Base-by-base conservation (phyloP, 2,113 vertebrate species). In the Colaptes auratus region DNA sequence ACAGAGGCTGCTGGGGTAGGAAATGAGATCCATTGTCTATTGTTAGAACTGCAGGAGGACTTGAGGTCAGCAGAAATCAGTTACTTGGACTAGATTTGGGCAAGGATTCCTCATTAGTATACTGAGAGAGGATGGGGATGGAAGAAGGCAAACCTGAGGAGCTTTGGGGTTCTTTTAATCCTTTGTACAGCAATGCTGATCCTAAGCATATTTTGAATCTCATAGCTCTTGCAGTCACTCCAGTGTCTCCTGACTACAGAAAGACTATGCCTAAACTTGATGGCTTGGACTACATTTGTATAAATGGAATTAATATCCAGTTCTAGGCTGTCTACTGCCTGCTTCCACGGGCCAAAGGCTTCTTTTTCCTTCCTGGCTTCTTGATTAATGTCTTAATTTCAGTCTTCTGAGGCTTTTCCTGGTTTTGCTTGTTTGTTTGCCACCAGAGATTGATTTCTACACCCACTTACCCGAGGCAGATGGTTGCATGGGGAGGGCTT, bases 301-400 rank as follows among this genome's bases (percentile, higher is more conserved):
- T 46, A 71, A 88, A 86, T 61, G 50, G 46, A 76, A 61, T 93
- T 85, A 89, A 86, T 81, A 25, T 11, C 36, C 31, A 31, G 27
- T 90, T 88, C 77, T 56, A 74, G 46, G 80, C 65, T 61, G 39
- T 67, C n/a, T 52, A 0, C 52, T 72, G 44, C 61, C 66, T 44
- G 30, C 70, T 92, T 92, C 60, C 46, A 75, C 15, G 59, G 81
- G 78, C 74, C 61, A 52, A 25, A 80, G 16, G 31, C 50, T 52
- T n/a, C 50, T 39, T 78, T 39, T 52, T 89, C 36, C 25, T 86
- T 72, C 44, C 61, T 87, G 53, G 44, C 66, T 83, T 81, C 65
- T 72, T 78, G 33, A 46, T 86, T 56, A 67, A 30, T 27, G 4
- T 72, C 77, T 64, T 52, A 59, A 59, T 79, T 86, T 71, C 58